phyloP scores from a whole-genome alignment of 2,113 vertebrate species.

The Terrapene triunguis region DNA sequence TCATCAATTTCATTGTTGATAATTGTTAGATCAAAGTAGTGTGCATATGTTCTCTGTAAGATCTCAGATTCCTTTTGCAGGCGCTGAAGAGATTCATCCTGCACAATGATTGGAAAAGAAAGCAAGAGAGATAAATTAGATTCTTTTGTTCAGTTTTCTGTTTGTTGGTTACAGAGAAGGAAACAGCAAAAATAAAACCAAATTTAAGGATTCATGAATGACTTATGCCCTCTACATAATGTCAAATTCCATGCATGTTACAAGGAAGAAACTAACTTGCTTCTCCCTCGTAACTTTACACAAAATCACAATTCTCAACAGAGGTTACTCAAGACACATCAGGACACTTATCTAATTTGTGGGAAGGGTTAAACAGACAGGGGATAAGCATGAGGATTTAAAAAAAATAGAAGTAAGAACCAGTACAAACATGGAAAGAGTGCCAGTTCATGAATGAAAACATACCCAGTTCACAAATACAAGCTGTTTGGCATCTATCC shows the following conservation, averaged over 20 bases:
- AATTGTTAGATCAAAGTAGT: slow-evolving; percentile 99
- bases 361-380: background rate
- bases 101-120: slow-evolving; percentile 37
- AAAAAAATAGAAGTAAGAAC: background rate
- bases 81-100: slow-evolving; percentile 98
- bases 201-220: background rate
- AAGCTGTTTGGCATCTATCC: background rate
- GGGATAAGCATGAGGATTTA: slow-evolving; percentile 11
- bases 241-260: background rate
- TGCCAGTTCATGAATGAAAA: slow-evolving; percentile 15
- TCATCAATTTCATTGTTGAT: slow-evolving; percentile 99
- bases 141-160: background rate
- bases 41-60: slow-evolving; percentile 97
- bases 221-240: background rate
- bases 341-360: slow-evolving; percentile 3
- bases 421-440: background rate
- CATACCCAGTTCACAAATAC: background rate
- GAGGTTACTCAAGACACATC: slow-evolving; percentile 11
- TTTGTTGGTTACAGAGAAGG: background rate
- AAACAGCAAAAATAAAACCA: background rate
- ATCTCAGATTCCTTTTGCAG: slow-evolving; percentile 99
- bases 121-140: slow-evolving; percentile 28
- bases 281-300: slow-evolving; percentile 18
- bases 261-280: background rate
- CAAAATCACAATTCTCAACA: background rate